Percentiles rank a stretch among this genome's conserved stretches.
phyloP scores from a whole-genome alignment of 2,888 invertebrate species.

The Hydroisotoma schaefferi region DNA sequence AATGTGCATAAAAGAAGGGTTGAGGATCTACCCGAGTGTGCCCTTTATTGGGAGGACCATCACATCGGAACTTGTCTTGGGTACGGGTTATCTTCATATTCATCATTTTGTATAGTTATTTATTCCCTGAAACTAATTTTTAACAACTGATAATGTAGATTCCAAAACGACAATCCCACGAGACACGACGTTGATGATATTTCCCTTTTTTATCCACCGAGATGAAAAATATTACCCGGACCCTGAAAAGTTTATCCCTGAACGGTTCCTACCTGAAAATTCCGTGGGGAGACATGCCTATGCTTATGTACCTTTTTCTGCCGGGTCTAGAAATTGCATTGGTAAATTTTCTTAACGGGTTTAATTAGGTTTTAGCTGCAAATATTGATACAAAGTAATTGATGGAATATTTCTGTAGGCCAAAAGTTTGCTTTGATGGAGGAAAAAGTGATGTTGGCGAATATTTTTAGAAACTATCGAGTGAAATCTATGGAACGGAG shows the following conservation, averaged over 20 bases:
- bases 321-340: slow-evolving; percentile 11
- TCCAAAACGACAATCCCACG: background rate
- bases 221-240: background rate
- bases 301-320: slow-evolving; percentile 7
- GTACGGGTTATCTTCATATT: slow-evolving; percentile 20
- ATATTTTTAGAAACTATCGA: slow-evolving; percentile 10
- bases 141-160: background rate
- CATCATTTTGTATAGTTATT: background rate
- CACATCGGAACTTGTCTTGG: slow-evolving; percentile 49
- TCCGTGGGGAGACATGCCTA: background rate
- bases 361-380: background rate
- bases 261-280: background rate
- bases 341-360: background rate
- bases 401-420: too few species aligned
- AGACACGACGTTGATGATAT: background rate
- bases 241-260: background rate
- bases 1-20: slow-evolving; percentile 52
- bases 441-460: slow-evolving; percentile 15
- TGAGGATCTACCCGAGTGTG: slow-evolving; percentile 52
- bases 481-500: background rate
- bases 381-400: too few species aligned
- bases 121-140: background rate
- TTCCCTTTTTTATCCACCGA: background rate
- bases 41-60: slow-evolving; percentile 50
- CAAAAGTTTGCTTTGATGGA: slow-evolving; percentile 22